phyloP scores from a whole-genome alignment of 2,113 vertebrate genomes.

The Lates calcarifer region DNA sequence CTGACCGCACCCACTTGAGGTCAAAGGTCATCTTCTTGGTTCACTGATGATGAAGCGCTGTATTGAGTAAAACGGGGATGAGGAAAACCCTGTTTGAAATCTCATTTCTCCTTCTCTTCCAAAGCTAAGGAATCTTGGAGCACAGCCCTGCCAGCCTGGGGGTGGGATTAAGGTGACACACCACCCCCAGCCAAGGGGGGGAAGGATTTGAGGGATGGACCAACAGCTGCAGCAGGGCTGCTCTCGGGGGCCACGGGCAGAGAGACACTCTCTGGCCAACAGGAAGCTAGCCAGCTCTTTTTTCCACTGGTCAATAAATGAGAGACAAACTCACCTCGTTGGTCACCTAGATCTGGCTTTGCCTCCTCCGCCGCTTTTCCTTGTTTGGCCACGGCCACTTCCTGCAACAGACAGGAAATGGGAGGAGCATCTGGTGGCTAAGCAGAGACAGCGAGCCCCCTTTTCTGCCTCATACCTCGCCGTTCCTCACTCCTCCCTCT shows the following conservation, averaged over 20 bases:
- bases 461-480: slow-evolving; percentile 76
- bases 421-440: slow-evolving; percentile 61
- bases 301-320: slow-evolving; percentile 37
- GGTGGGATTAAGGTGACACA: slow-evolving; percentile 56
- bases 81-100: slow-evolving; percentile 66
- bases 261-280: slow-evolving; percentile 60
- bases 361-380: slow-evolving; percentile 43
- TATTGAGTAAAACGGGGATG: slow-evolving; percentile 71
- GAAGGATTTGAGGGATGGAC: slow-evolving; percentile 70
- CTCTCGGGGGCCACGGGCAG: slow-evolving; percentile 48
- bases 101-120: slow-evolving; percentile 77
- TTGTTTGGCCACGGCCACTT: slow-evolving; percentile 62
- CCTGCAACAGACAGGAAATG: slow-evolving; percentile 66
- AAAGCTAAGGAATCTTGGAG: slow-evolving; percentile 78
- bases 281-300: slow-evolving; percentile 61
- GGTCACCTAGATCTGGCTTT: slow-evolving; percentile 55
- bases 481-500: slow-evolving; percentile 63
- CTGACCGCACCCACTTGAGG: slow-evolving; percentile 58
- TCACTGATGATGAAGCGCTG: slow-evolving; percentile 78
- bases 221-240: slow-evolving; percentile 56
- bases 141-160: slow-evolving; percentile 78
- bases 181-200: slow-evolving; percentile 56
- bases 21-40: slow-evolving; percentile 67
- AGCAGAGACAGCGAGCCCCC: slow-evolving; percentile 60
- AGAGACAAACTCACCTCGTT: slow-evolving; percentile 57